phyloP scores from a whole-genome alignment of 2,113 vertebrate species.

The Oryzias woworae region DNA sequence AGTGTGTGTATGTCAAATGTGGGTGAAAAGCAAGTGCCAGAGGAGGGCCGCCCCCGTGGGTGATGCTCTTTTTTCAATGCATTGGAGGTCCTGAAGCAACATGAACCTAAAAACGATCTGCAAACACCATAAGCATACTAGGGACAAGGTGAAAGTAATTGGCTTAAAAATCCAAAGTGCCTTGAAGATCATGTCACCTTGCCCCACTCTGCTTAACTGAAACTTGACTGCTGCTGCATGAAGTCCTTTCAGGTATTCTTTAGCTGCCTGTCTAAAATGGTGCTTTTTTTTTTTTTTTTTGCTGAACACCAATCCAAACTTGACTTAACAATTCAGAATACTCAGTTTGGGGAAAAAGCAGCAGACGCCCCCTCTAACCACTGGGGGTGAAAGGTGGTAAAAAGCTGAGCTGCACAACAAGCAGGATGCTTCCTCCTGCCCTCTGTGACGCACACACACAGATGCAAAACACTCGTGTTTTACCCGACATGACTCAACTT shows the following conservation, averaged over 20 bases:
- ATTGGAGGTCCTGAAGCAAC: constrained; percentile 23
- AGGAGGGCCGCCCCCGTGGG: not conserved
- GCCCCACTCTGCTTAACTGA: constrained; percentile 30
- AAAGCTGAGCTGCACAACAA: too few relatives aligned
- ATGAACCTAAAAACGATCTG: constrained; percentile 14
- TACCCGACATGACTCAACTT: not conserved
- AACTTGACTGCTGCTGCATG: constrained; percentile 24
- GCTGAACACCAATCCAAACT: not conserved
- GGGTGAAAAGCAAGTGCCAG: not conserved
- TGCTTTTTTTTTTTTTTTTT: constrained; percentile 32
- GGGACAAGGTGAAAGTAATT: constrained; percentile 40
- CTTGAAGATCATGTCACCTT: constrained; percentile 57
- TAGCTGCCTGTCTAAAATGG: constrained; percentile 19
- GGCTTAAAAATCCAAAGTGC: constrained; percentile 58
- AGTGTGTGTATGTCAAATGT: constrained; percentile 20
- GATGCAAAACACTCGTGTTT: constrained; percentile 22
- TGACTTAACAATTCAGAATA: constrained; percentile 1
- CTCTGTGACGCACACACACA: constrained; percentile 27
- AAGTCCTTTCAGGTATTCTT: constrained; percentile 22
- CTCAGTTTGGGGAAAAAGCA: not conserved
- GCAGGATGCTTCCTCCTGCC: not conserved
- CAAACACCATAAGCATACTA: constrained; percentile 14
- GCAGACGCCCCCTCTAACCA: not conserved
- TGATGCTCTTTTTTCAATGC: not conserved
- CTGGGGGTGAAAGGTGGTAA: not conserved